Conservation (phyloP, 2,888 invertebrate species). For the Netelia inedita region DNA sequence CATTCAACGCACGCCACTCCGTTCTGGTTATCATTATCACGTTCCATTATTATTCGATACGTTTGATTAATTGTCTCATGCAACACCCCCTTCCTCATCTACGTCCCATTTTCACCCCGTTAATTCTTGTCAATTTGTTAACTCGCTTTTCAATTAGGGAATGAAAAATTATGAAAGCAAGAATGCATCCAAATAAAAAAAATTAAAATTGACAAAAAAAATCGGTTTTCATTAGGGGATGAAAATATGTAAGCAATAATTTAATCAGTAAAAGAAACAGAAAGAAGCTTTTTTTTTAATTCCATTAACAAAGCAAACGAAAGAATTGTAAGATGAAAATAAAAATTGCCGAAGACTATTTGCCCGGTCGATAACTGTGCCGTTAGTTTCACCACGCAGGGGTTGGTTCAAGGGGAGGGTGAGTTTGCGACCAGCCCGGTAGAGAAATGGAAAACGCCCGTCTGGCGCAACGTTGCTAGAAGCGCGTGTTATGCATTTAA, state of each 20-base stretch:
- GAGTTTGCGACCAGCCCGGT: slow-evolving; percentile 23
- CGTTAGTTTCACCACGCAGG: slow-evolving; percentile 16
- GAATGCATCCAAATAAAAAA: not conserved
- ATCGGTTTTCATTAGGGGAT: too few relatives aligned
- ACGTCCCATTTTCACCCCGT: slow-evolving; percentile 23
- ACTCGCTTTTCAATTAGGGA: slow-evolving; percentile 51
- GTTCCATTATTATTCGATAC: slow-evolving; percentile 68
- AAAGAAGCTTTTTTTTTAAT: too few relatives aligned
- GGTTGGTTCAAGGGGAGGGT: not conserved
- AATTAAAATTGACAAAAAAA: too few relatives aligned
- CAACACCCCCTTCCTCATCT: slow-evolving; percentile 61
- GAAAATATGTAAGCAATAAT: too few relatives aligned
- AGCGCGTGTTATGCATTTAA: slow-evolving; percentile 80
- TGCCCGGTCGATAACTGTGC: slow-evolving; percentile 23
- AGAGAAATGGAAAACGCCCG: slow-evolving; percentile 69
- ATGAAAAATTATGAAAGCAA: not conserved
- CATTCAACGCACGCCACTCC: slow-evolving; percentile 31
- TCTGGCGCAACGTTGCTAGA: slow-evolving; percentile 65
- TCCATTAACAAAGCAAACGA: not conserved
- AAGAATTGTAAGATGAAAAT: not conserved
- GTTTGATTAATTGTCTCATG: slow-evolving; percentile 74
- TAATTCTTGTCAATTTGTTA: slow-evolving; percentile 49
- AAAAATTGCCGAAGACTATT: slow-evolving; percentile 34
- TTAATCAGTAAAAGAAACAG: too few relatives aligned
- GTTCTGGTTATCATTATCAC: slow-evolving; percentile 66